Conservation (phyloP, 2,797 vertebrate species). For the Pristis pectinata region DNA sequence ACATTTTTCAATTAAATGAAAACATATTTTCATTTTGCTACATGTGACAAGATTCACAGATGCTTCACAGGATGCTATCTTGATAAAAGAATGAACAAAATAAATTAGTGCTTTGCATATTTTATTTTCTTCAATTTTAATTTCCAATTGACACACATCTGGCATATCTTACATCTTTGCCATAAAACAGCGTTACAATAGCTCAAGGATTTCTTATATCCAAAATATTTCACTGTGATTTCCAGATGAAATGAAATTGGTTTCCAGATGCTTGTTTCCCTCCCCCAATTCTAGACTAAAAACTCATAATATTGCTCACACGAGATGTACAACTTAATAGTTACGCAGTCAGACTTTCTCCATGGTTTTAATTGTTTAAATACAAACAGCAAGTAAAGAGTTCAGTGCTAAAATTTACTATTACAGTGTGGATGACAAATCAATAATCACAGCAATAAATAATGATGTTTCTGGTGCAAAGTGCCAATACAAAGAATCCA, state of each 20-base stretch:
- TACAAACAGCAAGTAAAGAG: constrained; percentile 97
- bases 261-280: constrained; percentile 79
- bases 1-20: constrained; percentile 30
- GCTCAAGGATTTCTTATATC: constrained; percentile 93
- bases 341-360: constrained; percentile 61
- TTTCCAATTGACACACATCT: constrained; percentile 91
- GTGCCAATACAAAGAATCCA: constrained; percentile 94
- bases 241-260: constrained; percentile 88
- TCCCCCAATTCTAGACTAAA: constrained; percentile 74
- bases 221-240: constrained; percentile 95
- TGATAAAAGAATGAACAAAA: constrained; percentile 58
- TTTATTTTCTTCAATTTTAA: constrained; percentile 88
- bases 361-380: constrained; percentile 80
- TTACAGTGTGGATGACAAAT: constrained; percentile 72
- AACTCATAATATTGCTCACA: constrained; percentile 98
- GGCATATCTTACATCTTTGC: constrained; percentile 99
- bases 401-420: constrained; percentile 80
- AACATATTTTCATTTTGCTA: constrained; percentile 39
- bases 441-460: constrained; percentile 86
- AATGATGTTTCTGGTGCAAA: constrained; percentile 97
- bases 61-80: constrained; percentile 40
- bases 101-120: constrained; percentile 96
- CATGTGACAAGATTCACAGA: constrained; percentile 33
- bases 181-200: constrained; percentile 99
- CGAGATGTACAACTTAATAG: constrained; percentile 91